Evolutionary conservation across 2,113 vertebrate genomes (phyloP).

Genomic region (Hippopotamus amphibius): DNA sequence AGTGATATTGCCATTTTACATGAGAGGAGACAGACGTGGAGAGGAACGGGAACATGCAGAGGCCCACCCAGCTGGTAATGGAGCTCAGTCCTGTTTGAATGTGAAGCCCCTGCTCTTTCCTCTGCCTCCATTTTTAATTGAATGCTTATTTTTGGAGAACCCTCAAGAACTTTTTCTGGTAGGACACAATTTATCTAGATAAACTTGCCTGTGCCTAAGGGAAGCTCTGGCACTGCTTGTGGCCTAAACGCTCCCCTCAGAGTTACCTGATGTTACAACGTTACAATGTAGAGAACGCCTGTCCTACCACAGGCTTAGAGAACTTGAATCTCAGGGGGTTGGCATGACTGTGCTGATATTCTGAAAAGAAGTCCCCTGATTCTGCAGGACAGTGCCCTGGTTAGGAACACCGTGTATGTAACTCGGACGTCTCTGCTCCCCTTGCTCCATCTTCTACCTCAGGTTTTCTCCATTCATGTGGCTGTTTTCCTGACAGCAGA

Average conservation of each 20-base stretch:
- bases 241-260: accelerated
- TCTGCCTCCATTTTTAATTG: not conserved
- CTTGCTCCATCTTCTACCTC: not conserved
- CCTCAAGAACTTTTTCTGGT: not conserved
- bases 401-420: accelerated
- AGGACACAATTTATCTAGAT: not conserved
- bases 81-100: not conserved
- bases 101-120: not conserved
- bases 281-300: not conserved
- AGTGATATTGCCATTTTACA: not conserved
- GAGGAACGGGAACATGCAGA: not conserved
- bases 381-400: not conserved
- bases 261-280: not conserved
- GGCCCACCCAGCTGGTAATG: not conserved
- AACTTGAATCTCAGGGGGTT: not conserved
- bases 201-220: not conserved
- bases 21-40: no score
- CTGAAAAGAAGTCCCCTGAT: not conserved
- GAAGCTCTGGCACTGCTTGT: not conserved
- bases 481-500: not conserved
- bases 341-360: not conserved
- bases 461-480: not conserved
- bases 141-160: not conserved
- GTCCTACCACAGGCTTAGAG: not conserved
- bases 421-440: not conserved